Evolutionary conservation across 2,113 vertebrate genomes (phyloP).

Genomic region (Triplophysa rosa): DNA sequence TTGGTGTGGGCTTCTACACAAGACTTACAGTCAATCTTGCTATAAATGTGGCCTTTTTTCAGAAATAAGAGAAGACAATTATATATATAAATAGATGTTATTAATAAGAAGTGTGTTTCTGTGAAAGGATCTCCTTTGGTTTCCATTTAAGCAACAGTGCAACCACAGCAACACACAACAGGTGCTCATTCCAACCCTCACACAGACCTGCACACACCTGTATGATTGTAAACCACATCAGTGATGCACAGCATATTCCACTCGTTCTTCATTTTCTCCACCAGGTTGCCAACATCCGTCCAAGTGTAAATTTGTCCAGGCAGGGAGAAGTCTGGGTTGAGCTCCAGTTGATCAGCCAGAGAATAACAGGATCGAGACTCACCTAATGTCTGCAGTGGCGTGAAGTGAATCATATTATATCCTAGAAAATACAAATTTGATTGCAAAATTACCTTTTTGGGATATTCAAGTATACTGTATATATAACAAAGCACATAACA

Average conservation of each 20-base stretch:
- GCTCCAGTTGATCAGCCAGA: conserved; percentile 83
- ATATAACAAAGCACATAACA: too few relatives aligned
- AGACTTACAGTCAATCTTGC: background rate
- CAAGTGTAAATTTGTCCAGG: conserved; percentile 76
- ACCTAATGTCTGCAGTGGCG: conserved; percentile 84
- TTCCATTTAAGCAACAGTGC: background rate
- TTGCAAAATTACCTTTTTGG: background rate
- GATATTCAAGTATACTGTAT: background rate
- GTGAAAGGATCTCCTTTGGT: background rate
- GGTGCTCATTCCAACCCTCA: background rate
- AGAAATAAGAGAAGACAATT: background rate
- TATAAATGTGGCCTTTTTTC: conserved; percentile 16
- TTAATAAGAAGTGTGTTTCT: background rate
- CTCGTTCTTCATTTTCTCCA: conserved; percentile 84
- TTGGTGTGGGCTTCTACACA: background rate
- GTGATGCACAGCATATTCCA: conserved; percentile 89
- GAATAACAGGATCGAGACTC: conserved; percentile 85
- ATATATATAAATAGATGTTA: too few relatives aligned
- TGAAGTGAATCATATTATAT: conserved; percentile 93
- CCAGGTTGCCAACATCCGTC: conserved; percentile 78
- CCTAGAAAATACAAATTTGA: conserved; percentile 65
- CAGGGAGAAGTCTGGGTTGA: conserved; percentile 85
- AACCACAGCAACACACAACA: background rate
- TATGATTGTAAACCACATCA: conserved; percentile 92
- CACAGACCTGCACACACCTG: conserved; percentile 69